These are phyloP conservation scores for Thalassoma bifasciatum DNA, from an alignment of 2,113 vertebrate species.

Conservation along the genomic window DNA sequence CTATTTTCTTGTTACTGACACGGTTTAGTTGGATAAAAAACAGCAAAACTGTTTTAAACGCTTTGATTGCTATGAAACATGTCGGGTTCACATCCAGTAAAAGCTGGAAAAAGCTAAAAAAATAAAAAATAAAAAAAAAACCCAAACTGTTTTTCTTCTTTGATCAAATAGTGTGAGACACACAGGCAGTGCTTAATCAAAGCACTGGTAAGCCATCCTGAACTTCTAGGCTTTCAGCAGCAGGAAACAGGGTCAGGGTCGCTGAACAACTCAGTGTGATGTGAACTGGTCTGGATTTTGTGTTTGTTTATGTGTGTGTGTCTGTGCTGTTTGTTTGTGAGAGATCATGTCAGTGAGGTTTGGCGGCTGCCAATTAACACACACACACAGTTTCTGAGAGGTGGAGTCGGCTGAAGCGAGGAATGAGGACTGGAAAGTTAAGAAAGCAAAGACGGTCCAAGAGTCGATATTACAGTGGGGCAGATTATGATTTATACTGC, in stretches of 20 bases:
- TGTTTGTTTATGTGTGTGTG: constrained; percentile 27
- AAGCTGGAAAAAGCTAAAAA: constrained; percentile 15
- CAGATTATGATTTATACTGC: constrained; percentile 42
- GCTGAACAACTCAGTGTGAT: constrained; percentile 66
- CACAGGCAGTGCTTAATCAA: constrained; percentile 73
- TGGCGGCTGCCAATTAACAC: constrained; percentile 68
- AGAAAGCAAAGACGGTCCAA: constrained; percentile 31
- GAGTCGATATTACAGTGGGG: constrained; percentile 18
- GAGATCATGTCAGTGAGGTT: constrained; percentile 31
- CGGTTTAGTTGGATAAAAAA: constrained; percentile 29
- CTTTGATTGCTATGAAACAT: constrained; percentile 56
- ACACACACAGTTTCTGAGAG: constrained; percentile 52
- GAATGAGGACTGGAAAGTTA: constrained; percentile 40
- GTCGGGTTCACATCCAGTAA: constrained; percentile 29
- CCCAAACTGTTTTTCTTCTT: constrained; percentile 51
- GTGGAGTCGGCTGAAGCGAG: constrained; percentile 35
- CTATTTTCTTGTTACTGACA: constrained; percentile 20
- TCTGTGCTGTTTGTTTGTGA: constrained; percentile 38
- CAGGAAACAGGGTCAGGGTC: constrained; percentile 69
- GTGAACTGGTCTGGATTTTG: constrained; percentile 51
- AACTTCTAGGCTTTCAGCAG: constrained; percentile 68
- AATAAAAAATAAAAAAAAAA: constrained; percentile 42
- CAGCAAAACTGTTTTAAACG: constrained; percentile 26
- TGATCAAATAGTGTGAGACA: constrained; percentile 69
- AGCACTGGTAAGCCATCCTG: constrained; percentile 72